Percentiles rank a stretch among this genome's conserved stretches.
These are phyloP conservation scores for Erythrocercus mccallii DNA, from an alignment of 2,113 vertebrate genomes.

Conservation along the genomic window DNA sequence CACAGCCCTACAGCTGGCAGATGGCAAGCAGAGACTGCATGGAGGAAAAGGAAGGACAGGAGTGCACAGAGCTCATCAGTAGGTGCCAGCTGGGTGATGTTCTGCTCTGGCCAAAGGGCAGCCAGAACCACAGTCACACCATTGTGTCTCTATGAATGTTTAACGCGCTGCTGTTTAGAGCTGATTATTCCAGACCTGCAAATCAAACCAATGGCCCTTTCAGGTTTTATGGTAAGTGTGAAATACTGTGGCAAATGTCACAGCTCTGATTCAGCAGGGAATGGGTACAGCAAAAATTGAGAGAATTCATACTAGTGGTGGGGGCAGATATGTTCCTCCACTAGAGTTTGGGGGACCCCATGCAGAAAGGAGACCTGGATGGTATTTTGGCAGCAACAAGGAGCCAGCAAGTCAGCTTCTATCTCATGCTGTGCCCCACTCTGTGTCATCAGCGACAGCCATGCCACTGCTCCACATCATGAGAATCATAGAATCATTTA, in stretches of 20 bases:
- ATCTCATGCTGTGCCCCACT: neutral
- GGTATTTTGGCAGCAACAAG: neutral
- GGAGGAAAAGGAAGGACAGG: neutral
- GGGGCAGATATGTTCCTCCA: neutral
- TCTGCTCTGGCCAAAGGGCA: neutral
- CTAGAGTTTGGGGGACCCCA: neutral
- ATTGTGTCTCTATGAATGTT: neutral
- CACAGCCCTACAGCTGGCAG: neutral
- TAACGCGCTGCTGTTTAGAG: neutral
- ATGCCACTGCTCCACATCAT: neutral
- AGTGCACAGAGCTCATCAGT: neutral
- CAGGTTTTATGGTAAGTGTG: neutral
- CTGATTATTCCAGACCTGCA: neutral
- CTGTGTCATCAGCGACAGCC: neutral
- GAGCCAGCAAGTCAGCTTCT: rapidly evolving
- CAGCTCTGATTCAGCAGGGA: neutral
- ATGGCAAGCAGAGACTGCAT: neutral
- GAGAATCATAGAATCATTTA: neutral
- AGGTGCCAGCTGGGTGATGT: rapidly evolving
- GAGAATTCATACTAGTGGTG: neutral
- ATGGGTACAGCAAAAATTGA: neutral
- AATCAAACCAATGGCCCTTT: neutral
- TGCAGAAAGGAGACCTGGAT: neutral
- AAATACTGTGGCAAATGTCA: neutral
- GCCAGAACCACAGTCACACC: neutral